Percentiles rank a stretch among this genome's conserved stretches.
Evolutionary conservation across 2,888 invertebrate genomes (phyloP).

Genomic region (Cremastinae sp.): DNA sequence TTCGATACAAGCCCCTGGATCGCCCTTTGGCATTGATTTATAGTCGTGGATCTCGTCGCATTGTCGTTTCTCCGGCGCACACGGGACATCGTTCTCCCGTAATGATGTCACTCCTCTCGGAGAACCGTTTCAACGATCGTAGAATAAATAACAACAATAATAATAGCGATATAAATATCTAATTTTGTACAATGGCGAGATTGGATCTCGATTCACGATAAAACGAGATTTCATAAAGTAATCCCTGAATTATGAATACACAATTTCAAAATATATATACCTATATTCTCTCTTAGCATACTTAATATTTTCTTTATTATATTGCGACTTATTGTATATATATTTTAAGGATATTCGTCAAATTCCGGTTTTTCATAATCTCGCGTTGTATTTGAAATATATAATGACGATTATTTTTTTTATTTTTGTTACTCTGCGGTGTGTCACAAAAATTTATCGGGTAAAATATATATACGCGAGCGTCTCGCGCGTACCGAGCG

Average conservation of each 20-base stretch:
- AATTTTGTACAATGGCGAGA: no score
- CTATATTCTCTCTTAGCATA: no score
- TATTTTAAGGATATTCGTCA: no score
- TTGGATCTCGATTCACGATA: no score
- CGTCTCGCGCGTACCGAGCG: neutral
- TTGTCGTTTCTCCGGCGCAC: conserved; percentile 51
- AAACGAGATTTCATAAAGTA: no score
- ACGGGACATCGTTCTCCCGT: conserved; percentile 25
- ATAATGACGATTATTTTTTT: no score
- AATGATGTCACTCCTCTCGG: conserved; percentile 47
- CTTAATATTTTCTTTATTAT: no score
- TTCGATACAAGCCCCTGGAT: conserved; percentile 17
- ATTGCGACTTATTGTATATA: no score
- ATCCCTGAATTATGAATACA: no score
- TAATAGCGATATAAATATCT: neutral
- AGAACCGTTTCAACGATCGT: neutral
- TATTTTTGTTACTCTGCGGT: conserved; percentile 21
- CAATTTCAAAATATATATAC: no score
- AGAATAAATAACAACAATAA: conserved; percentile 1
- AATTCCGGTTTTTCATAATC: no score
- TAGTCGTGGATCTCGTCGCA: conserved; percentile 25
- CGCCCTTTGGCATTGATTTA: conserved; percentile 59
- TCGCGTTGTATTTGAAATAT: no score
- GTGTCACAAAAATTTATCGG: conserved; percentile 56
- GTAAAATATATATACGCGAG: conserved; percentile 23